Evolutionary conservation across 1,140 invertebrate species (phyloP), one percentile per base, ranked within the genome.

Genomic region (Carposina sasakii): DNA sequence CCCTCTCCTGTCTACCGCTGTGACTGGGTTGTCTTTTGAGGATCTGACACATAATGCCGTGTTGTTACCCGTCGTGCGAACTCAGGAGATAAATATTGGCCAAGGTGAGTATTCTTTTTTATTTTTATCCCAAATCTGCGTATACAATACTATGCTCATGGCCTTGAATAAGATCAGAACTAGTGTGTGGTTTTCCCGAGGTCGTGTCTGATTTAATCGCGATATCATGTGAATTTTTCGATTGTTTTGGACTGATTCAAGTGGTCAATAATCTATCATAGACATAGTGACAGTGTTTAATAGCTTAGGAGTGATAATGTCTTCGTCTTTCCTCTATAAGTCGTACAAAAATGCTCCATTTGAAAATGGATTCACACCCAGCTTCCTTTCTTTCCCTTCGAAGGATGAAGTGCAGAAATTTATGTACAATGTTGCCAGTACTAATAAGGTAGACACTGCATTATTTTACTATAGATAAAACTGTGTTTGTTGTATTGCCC

Each of bases 1-100:
- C 57, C 81, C 81, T 8, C 64, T 85, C 20, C 59, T 85, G 40
- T 83, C 76, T 1, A 69, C 71, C 15, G 75, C 81, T 40, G 81
- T 85, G 44, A 76, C 68, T 58, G 81, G 81, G 6, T 64, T 85
- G 17, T 83, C 77, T 17, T 63, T 84, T 4, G 82, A 84, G 48
- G 82, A 85, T 65, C 73, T 85, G 71, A 81, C 79, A 60, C 81
- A 84, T 36, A 84, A 82, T 60, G 81, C 81, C 26, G 79, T 85
- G 33, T 67, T 85, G 53, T 62, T 84, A 51, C 82, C 82, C 34
- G 82, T 69, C 49, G 63, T 71, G 28, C 74, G 65, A 20, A 68
- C 54, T 54, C 76, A 73, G 63, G 74, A 66, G 58, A 49, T 70
- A 64, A 67, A 64, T 56, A 62, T 63, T 51, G 58, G 64, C 64